Conservation (phyloP, 2,797 vertebrate genomes). For the Glyptemys insculpta region DNA sequence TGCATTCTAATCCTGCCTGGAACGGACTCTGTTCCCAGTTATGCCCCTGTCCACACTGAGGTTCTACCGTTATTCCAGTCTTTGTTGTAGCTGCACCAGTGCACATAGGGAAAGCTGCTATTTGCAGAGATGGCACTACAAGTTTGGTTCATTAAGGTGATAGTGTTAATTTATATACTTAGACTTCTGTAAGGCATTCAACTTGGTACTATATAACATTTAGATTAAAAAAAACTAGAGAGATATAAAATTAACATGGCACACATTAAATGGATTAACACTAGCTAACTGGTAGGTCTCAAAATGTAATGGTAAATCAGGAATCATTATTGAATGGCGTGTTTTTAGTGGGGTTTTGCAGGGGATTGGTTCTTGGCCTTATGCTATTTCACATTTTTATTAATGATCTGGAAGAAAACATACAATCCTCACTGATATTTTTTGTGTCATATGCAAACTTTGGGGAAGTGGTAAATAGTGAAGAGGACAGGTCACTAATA, state of each 20-base stretch:
- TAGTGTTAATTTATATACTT: background rate
- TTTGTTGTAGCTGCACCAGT: background rate
- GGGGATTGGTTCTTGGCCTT: background rate
- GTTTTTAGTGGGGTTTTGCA: background rate
- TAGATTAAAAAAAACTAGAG: background rate
- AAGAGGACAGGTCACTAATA: background rate
- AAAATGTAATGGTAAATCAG: background rate
- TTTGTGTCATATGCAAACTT: background rate
- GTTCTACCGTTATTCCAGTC: constrained; percentile 19
- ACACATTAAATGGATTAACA: background rate
- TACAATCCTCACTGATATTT: background rate
- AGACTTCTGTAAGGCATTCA: background rate
- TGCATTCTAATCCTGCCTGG: constrained; percentile 23
- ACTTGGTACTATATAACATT: background rate
- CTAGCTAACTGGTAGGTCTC: background rate
- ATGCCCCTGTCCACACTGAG: constrained; percentile 35
- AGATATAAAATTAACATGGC: background rate
- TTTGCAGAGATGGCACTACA: background rate
- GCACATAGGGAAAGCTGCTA: background rate
- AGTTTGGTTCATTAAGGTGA: background rate
- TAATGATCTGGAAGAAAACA: background rate
- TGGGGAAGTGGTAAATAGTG: background rate
- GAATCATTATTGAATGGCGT: background rate
- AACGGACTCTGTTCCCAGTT: constrained; percentile 25
- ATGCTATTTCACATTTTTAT: background rate